Percentiles rank a stretch among this genome's conserved stretches.
These are phyloP conservation scores for Lepidocyrtoides sp. DNA, from an alignment of 2,888 invertebrate species.

Conservation along the genomic window DNA sequence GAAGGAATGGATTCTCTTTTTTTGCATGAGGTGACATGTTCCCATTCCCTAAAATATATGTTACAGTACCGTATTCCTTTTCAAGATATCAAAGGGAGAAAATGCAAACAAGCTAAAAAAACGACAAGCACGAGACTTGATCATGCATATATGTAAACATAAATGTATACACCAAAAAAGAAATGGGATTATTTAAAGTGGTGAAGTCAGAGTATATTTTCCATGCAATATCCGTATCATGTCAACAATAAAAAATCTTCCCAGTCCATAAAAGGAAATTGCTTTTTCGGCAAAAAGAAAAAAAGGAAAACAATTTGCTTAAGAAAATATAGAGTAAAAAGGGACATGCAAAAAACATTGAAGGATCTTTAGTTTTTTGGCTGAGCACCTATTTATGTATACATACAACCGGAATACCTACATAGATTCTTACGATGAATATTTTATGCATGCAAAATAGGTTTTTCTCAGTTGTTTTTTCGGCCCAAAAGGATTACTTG, in stretches of 20 bases:
- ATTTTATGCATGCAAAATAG: background rate
- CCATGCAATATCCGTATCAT: no score
- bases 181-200: background rate
- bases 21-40: constrained; percentile 4
- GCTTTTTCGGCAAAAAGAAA: background rate
- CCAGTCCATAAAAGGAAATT: constrained; percentile 47
- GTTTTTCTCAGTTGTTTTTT: background rate
- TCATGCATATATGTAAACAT: background rate
- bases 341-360: background rate
- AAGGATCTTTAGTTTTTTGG: background rate
- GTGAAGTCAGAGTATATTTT: no score
- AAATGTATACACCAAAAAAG: background rate
- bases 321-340: constrained; percentile 12
- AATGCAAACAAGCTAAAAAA: background rate
- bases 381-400: no score
- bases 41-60: background rate
- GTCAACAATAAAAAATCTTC: background rate
- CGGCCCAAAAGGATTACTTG: no score
- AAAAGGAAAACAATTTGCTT: constrained; percentile 48
- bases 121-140: constrained; percentile 7
- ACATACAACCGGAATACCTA: background rate
- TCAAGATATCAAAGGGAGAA: background rate
- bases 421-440: background rate
- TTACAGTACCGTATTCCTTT: background rate
- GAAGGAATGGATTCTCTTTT: background rate